Evolutionary conservation across 2,888 invertebrate genomes (phyloP).

Genomic region (Cistogaster globosa): DNA sequence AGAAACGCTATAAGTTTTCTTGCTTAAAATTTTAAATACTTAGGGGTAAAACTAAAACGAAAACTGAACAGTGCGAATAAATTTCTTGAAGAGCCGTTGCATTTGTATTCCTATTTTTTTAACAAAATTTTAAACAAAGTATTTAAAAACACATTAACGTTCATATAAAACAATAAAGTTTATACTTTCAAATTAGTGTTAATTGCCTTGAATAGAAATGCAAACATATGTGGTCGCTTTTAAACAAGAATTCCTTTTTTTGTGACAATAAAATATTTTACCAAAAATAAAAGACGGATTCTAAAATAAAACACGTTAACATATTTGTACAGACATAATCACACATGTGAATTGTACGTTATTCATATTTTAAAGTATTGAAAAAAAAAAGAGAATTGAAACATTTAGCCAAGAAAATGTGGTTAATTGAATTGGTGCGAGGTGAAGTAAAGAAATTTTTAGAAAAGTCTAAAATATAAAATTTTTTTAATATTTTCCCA

Average conservation of each 20-base stretch:
- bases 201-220: constrained; percentile 61
- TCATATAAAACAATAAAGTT: constrained; percentile 6
- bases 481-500: too few species aligned
- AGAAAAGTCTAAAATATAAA: too few species aligned
- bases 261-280: constrained; percentile 34
- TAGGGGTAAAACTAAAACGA: too few species aligned
- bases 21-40: too few species aligned
- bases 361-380: constrained; percentile 34
- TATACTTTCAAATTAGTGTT: constrained; percentile 60
- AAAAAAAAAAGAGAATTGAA: constrained; percentile 57
- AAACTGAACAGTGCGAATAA: too few species aligned
- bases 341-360: constrained; percentile 18
- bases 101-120: too few species aligned
- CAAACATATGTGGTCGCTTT: constrained; percentile 59
- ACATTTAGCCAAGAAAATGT: constrained; percentile 57
- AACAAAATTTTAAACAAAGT: background rate
- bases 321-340: constrained; percentile 33
- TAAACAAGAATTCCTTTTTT: constrained; percentile 34
- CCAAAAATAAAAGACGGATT: constrained; percentile 21
- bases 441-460: background rate
- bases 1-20: too few species aligned
- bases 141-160: background rate
- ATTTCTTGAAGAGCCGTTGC: too few species aligned
- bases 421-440: constrained; percentile 55
- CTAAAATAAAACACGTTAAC: constrained; percentile 44